phyloP scores from a whole-genome alignment of 2,888 invertebrate genomes.

The Agonopterix subpropinquella region DNA sequence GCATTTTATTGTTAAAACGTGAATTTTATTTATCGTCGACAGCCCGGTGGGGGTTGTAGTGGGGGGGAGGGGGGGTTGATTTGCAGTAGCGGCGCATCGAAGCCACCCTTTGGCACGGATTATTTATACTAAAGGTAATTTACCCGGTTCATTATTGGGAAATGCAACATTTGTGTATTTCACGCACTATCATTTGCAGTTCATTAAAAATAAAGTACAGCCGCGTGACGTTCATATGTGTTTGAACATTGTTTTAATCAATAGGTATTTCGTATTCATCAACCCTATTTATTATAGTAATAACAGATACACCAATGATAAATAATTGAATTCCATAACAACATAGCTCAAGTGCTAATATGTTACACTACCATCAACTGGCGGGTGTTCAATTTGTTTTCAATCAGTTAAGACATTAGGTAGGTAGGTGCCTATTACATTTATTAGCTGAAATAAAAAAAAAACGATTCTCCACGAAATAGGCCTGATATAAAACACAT shows the following conservation, averaged over 20 bases:
- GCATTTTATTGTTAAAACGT: conserved; percentile 77
- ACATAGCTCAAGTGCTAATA: background rate
- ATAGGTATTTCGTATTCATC: background rate
- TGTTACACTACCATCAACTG: too few species aligned
- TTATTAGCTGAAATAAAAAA: too few species aligned
- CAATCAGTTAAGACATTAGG: too few species aligned
- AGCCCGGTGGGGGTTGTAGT: conserved; percentile 50
- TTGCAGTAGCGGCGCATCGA: conserved; percentile 70
- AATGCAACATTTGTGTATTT: conserved; percentile 70
- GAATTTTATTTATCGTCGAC: conserved; percentile 75
- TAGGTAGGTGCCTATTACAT: too few species aligned
- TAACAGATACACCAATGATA: background rate
- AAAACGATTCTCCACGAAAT: too few species aligned
- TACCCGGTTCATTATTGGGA: conserved; percentile 71
- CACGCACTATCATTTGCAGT: conserved; percentile 63
- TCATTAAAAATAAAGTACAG: conserved; percentile 56
- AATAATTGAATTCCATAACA: background rate
- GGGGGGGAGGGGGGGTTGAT: conserved; percentile 45
- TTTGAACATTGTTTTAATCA: background rate
- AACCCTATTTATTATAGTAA: background rate
- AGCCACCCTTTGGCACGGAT: conserved; percentile 70
- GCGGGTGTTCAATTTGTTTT: too few species aligned
- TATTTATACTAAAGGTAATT: conserved; percentile 75
- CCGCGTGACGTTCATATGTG: conserved; percentile 12
- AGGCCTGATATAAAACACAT: too few species aligned